Conservation (phyloP, 2,113 vertebrate species). For the Eurystomus gularis region DNA sequence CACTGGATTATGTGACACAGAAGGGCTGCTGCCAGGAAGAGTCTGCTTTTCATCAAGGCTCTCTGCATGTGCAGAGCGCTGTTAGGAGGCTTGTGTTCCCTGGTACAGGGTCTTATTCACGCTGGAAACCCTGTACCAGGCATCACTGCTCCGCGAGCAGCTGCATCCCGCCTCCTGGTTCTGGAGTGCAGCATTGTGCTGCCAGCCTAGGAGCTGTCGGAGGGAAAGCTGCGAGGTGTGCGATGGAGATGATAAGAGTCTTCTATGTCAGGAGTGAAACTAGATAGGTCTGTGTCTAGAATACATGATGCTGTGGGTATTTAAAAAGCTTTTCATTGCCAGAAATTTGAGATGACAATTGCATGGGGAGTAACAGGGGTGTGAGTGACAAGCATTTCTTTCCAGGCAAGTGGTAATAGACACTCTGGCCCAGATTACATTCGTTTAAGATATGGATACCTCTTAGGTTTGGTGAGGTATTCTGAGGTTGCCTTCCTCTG, state of each 20-base stretch:
- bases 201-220: not conserved
- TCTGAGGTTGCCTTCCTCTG: not conserved
- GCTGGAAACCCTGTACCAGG: not conserved
- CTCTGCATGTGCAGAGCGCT: not conserved
- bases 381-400: not conserved
- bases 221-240: not conserved
- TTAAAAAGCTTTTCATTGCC: not conserved
- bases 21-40: not conserved
- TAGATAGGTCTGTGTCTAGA: not conserved
- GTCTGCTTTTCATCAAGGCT: not conserved
- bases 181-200: fast-evolving
- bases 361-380: not conserved
- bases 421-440: not conserved
- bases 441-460: not conserved
- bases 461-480: not conserved
- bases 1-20: fast-evolving
- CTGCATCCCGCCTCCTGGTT: not conserved
- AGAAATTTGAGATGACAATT: not conserved
- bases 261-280: not conserved
- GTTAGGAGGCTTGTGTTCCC: not conserved
- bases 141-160: not conserved
- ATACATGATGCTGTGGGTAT: not conserved
- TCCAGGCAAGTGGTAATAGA: not conserved
- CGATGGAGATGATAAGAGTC: not conserved
- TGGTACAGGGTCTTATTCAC: not conserved